Evolutionary conservation across 2,797 vertebrate genomes (phyloP).

Genomic region (Tangara arthus): DNA sequence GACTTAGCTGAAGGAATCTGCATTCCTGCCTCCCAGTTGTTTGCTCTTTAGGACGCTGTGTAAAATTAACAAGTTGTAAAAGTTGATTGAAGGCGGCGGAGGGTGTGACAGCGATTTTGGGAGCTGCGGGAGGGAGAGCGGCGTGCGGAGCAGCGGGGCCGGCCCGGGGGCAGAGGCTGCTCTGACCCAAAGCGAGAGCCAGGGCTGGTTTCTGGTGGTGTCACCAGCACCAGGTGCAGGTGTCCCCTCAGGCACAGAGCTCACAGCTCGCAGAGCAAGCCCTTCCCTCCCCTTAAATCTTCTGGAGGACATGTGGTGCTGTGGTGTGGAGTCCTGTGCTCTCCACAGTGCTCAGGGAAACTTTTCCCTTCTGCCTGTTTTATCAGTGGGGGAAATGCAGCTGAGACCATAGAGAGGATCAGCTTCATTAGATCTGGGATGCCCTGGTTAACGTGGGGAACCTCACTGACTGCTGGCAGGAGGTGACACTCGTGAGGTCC

Average conservation of each 20-base stretch:
- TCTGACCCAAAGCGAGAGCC: background rate
- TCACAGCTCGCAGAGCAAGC: background rate
- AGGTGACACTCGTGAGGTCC: background rate
- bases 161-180: background rate
- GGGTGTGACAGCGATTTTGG: constrained; percentile 71
- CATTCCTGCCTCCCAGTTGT: constrained; percentile 73
- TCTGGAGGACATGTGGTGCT: background rate
- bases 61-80: constrained; percentile 80
- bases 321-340: background rate
- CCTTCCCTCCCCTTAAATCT: background rate
- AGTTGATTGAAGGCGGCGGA: constrained; percentile 71
- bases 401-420: background rate
- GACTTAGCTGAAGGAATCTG: constrained; percentile 67
- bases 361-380: background rate
- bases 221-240: background rate
- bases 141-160: background rate
- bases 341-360: no score
- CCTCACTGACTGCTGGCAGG: background rate
- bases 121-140: constrained; percentile 43
- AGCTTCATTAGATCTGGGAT: background rate
- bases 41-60: constrained; percentile 75
- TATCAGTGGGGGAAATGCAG: background rate
- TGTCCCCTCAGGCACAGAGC: background rate
- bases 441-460: background rate
- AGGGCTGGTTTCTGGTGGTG: background rate